These are phyloP conservation scores for Parnassius orleans DNA, from an alignment of 2,888 invertebrate species.

Conservation along the genomic window DNA sequence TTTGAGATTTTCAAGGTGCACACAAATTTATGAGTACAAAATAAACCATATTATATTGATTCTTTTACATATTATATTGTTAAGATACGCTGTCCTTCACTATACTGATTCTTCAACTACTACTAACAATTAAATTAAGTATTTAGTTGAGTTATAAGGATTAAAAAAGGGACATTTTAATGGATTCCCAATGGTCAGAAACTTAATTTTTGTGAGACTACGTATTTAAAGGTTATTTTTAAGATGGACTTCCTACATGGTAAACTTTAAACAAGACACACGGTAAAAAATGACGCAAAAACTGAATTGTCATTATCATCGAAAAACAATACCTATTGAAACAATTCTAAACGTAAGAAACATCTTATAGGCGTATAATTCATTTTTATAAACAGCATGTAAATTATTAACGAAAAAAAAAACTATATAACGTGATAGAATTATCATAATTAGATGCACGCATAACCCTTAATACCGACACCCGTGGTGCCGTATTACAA, in stretches of 20 bases:
- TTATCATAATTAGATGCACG: slow-evolving; percentile 44
- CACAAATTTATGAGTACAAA: too few relatives aligned
- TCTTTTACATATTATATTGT: too few relatives aligned
- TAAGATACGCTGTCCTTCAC: too few relatives aligned
- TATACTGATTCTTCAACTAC: too few relatives aligned
- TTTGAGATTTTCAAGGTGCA: too few relatives aligned
- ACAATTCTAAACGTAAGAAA: background rate
- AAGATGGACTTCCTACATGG: background rate
- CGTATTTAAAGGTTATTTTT: too few relatives aligned
- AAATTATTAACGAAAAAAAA: slow-evolving; percentile 28
- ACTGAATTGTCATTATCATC: background rate
- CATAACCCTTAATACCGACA: slow-evolving; percentile 33
- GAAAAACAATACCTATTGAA: slow-evolving; percentile 8
- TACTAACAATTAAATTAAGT: too few relatives aligned
- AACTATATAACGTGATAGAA: slow-evolving; percentile 31
- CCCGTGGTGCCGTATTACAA: slow-evolving; percentile 57
- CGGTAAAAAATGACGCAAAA: background rate
- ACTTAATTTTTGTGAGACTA: too few relatives aligned
- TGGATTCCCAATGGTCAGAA: too few relatives aligned
- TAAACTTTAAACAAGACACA: background rate
- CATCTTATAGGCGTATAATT: slow-evolving; percentile 1
- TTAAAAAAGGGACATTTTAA: too few relatives aligned
- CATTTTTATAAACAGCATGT: slow-evolving; percentile 27
- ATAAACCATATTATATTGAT: too few relatives aligned
- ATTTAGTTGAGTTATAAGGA: too few relatives aligned